Evolutionary conservation across 2,113 vertebrate species (phyloP).

Genomic region (Pleuronectes platessa): DNA sequence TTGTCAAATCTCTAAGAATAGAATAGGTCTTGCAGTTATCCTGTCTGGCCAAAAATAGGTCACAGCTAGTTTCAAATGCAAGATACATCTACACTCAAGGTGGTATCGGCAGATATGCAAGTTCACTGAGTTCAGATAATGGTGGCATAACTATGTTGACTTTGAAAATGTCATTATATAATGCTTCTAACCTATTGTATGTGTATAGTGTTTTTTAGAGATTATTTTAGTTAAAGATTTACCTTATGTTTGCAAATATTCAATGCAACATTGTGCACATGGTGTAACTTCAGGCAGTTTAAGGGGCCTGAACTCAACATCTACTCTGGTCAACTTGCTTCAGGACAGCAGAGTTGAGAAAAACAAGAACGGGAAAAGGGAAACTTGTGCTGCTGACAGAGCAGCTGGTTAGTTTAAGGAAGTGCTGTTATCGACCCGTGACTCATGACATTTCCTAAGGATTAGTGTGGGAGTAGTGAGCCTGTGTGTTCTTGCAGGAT

Average conservation of each 20-base stretch:
- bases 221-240: neutral
- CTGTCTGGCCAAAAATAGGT: conserved; percentile 2
- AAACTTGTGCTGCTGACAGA: conserved; percentile 50
- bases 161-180: neutral
- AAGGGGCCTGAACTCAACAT: neutral
- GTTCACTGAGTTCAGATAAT: neutral
- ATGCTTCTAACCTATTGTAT: neutral
- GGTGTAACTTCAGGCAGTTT: neutral
- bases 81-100: neutral
- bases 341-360: neutral
- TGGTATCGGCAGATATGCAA: neutral
- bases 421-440: conserved; percentile 55
- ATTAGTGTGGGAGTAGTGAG: conserved; percentile 7
- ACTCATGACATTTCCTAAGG: conserved; percentile 54
- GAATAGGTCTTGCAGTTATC: neutral
- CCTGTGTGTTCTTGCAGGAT: neutral
- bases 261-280: neutral
- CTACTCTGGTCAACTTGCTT: too few relatives aligned
- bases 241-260: neutral
- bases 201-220: neutral
- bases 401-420: conserved; percentile 58
- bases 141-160: neutral
- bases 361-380: conserved; percentile 41
- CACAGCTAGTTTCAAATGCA: conserved; percentile 1
- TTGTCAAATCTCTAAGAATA: conserved; percentile 25